These are phyloP conservation scores for Reinhardtius hippoglossoides DNA, from an alignment of 2,113 vertebrate genomes.

Conservation along the genomic window DNA sequence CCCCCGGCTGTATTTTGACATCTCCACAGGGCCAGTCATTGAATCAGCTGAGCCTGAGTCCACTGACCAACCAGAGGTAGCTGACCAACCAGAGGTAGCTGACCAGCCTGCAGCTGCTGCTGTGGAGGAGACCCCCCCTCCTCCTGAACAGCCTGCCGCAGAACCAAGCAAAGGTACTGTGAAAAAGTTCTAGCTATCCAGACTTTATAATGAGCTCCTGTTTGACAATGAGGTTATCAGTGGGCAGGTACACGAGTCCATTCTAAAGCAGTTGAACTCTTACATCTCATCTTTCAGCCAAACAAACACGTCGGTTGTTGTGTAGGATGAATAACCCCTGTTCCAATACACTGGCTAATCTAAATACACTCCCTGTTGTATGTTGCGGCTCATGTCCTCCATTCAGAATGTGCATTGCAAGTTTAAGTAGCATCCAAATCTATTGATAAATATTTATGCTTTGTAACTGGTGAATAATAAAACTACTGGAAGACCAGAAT, in stretches of 20 bases:
- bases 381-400: not conserved
- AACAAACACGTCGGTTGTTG: not conserved
- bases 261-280: no score
- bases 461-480: conserved; percentile 1
- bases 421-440: not conserved
- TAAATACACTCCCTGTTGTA: not conserved
- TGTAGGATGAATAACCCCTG: no score
- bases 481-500: not conserved
- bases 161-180: conserved; percentile 47
- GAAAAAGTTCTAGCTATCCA: not conserved
- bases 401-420: not conserved
- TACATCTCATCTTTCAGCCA: not conserved
- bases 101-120: conserved; percentile 2
- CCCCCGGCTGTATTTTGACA: not conserved
- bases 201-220: no score
- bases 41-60: conserved; percentile 20
- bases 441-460: not conserved
- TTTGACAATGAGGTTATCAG: no score
- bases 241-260: no score
- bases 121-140: conserved; percentile 27
- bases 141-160: conserved; percentile 24
- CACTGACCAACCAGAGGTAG: not conserved
- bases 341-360: no score
- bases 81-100: conserved; percentile 1
- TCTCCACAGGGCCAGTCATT: conserved; percentile 25